phyloP scores from a whole-genome alignment of 2,888 invertebrate genomes.

The Thecocarcelia acutangulata region DNA sequence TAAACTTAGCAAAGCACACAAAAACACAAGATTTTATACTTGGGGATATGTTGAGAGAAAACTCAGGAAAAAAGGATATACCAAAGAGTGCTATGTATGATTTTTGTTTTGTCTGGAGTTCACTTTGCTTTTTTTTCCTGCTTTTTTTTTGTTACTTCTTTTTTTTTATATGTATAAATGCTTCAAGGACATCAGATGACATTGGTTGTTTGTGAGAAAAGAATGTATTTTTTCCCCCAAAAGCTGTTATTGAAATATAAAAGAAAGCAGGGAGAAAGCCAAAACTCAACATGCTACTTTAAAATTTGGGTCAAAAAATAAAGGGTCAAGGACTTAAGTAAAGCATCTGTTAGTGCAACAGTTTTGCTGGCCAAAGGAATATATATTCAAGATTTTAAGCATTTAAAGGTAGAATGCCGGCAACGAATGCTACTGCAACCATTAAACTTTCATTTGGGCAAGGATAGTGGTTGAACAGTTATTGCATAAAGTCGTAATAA shows the following conservation, averaged over 20 bases:
- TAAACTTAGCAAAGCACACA: conserved; percentile 29
- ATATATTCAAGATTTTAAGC: conserved; percentile 11
- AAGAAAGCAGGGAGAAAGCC: conserved; percentile 32
- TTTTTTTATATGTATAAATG: conserved; percentile 8
- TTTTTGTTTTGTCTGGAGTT: conserved; percentile 61
- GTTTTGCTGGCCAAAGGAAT: conserved; percentile 1
- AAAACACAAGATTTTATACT: conserved; percentile 68
- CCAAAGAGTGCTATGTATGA: conserved; percentile 51
- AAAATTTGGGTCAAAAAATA: conserved; percentile 62
- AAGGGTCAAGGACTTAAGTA: conserved; percentile 57
- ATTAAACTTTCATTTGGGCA: too few relatives aligned
- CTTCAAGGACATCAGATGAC: conserved; percentile 68
- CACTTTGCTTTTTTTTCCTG: conserved; percentile 2
- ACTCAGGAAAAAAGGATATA: conserved; percentile 52
- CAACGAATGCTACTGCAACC: too few relatives aligned
- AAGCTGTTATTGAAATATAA: conserved; percentile 38
- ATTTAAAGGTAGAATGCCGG: not conserved
- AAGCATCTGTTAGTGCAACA: not conserved
- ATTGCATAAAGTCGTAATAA: not conserved
- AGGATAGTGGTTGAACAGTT: not conserved
- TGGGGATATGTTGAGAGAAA: conserved; percentile 64
- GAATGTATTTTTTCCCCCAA: conserved; percentile 12
- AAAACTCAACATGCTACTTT: conserved; percentile 13
- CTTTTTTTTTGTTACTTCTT: conserved; percentile 35
- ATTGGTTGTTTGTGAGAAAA: conserved; percentile 60